Evolutionary conservation across 1,140 invertebrate genomes (phyloP).

Genomic region (Phthorimaea operculella): DNA sequence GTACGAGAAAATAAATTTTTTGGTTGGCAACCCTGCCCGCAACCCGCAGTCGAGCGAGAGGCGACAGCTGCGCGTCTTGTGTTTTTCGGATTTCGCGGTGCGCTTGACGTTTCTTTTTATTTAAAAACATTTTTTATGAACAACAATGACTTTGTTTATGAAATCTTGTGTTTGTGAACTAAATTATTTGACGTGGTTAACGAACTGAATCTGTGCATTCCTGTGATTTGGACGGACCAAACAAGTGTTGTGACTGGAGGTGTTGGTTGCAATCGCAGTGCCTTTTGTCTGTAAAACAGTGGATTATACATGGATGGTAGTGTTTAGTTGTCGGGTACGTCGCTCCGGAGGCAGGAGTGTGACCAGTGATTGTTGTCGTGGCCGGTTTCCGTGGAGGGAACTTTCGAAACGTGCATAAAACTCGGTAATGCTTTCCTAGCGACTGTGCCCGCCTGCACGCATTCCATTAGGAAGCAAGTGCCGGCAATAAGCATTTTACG

Average conservation of each 20-base stretch:
- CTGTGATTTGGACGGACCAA: slow-evolving; percentile 13
- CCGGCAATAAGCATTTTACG: slow-evolving; percentile 65
- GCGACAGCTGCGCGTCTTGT: slow-evolving; percentile 62
- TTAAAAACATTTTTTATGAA: slow-evolving; percentile 28
- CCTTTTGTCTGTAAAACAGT: slow-evolving; percentile 57
- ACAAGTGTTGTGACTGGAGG: slow-evolving; percentile 33
- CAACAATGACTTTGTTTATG: slow-evolving; percentile 32
- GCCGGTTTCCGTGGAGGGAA: slow-evolving; percentile 63
- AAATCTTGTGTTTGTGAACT: slow-evolving; percentile 37
- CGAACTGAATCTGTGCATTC: slow-evolving; percentile 26
- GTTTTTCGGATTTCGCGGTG: slow-evolving; percentile 60
- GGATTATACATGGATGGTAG: slow-evolving; percentile 56
- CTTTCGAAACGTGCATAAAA: slow-evolving; percentile 66
- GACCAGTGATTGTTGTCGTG: slow-evolving; percentile 66
- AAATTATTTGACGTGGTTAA: slow-evolving; percentile 10
- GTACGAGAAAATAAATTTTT: too few relatives aligned
- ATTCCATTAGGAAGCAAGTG: slow-evolving; percentile 64
- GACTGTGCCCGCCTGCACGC: slow-evolving; percentile 62
- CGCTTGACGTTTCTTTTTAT: slow-evolving; percentile 55
- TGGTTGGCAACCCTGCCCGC: too few relatives aligned
- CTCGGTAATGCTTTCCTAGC: slow-evolving; percentile 64
- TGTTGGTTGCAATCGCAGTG: slow-evolving; percentile 54
- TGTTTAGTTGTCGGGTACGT: slow-evolving; percentile 46
- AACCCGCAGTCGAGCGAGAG: slow-evolving; percentile 51
- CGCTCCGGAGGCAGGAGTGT: slow-evolving; percentile 48